phyloP scores from a whole-genome alignment of 2,797 vertebrate species.

The Clarias pachynema region DNA sequence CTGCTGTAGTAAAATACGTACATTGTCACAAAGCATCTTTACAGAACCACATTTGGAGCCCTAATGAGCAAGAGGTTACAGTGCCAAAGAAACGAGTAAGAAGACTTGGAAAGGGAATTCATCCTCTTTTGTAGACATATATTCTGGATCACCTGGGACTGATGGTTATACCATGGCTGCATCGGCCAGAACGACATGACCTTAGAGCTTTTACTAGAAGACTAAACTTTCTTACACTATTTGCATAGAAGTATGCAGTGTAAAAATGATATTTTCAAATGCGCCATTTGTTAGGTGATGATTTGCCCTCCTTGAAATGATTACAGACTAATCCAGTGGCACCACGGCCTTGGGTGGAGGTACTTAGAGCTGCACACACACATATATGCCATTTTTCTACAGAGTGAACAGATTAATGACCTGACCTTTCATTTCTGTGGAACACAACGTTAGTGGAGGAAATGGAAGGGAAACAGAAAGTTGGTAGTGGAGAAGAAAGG shows the following conservation, averaged over 20 bases:
- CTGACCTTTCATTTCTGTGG: conserved; percentile 53
- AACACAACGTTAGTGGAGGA: conserved; percentile 28
- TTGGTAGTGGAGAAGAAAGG: not conserved
- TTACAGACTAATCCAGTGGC: not conserved
- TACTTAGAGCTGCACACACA: not conserved
- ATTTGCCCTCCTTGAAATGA: conserved; percentile 7
- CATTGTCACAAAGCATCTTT: not conserved
- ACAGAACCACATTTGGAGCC: not conserved
- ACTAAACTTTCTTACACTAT: not conserved
- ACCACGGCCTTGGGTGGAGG: not conserved
- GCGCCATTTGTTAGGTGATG: conserved; percentile 16
- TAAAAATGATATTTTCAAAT: conserved; percentile 7
- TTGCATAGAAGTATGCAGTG: not conserved
- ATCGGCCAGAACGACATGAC: not conserved
- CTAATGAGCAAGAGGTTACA: not conserved
- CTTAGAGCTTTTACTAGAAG: not conserved
- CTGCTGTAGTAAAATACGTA: not conserved
- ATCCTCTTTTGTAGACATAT: not conserved
- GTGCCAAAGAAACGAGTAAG: not conserved
- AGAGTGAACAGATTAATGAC: conserved; percentile 52
- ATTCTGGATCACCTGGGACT: not conserved
- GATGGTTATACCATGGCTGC: not conserved
- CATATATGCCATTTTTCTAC: conserved; percentile 31
- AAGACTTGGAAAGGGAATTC: not conserved
- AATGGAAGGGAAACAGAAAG: conserved; percentile 27